Percentiles rank a stretch among this genome's conserved stretches.
These are phyloP conservation scores for Canis aureus DNA, from an alignment of 2,113 vertebrate species.

Conservation along the genomic window DNA sequence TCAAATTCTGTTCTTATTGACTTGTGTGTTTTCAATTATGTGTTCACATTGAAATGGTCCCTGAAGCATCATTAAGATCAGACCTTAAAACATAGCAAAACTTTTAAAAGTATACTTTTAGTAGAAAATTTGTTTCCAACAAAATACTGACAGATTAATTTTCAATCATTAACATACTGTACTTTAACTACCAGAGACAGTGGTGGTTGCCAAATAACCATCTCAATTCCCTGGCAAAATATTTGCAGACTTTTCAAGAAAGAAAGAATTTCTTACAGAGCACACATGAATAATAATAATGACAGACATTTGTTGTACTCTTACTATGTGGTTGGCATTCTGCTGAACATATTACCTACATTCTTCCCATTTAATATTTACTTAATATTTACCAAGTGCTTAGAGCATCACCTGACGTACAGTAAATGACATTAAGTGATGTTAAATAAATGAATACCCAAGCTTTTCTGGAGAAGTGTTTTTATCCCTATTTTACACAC, in stretches of 20 bases:
- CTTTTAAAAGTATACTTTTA: conserved; percentile 38
- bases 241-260: not conserved
- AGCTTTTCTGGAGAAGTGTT: not conserved
- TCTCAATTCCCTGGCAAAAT: not conserved
- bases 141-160: conserved; percentile 34
- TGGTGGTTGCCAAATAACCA: not conserved
- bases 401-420: not conserved
- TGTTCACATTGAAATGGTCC: not conserved
- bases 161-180: not conserved
- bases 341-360: not conserved
- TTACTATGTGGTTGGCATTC: not conserved
- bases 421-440: not conserved
- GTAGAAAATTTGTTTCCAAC: conserved; percentile 43
- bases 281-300: not conserved
- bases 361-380: not conserved
- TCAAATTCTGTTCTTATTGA: not conserved
- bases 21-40: not conserved
- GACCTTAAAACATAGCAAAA: not conserved
- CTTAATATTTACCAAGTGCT: not conserved
- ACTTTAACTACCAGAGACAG: not conserved
- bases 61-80: not conserved
- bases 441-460: not conserved
- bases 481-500: not conserved
- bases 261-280: not conserved
- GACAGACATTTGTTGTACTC: not conserved